A percentile compares a stretch with the other conserved stretches of the same genome.
phyloP scores from a whole-genome alignment of 1,140 invertebrate genomes.

The Tetramorium parvispinum region DNA sequence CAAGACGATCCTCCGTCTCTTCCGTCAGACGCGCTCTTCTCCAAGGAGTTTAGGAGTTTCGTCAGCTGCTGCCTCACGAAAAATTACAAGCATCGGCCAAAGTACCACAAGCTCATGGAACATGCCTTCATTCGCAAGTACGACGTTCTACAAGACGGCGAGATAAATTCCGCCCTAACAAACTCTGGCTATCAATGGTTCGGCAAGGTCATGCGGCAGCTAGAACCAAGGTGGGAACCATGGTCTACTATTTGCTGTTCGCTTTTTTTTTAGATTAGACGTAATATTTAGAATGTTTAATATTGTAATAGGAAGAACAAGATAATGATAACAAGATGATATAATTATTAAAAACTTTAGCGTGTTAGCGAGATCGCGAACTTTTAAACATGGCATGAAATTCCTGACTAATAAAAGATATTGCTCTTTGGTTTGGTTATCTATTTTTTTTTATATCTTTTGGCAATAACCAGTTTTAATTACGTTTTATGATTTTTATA shows the following conservation, averaged over 20 bases:
- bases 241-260: not conserved
- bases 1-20: constrained; percentile 94
- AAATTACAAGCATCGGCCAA: constrained; percentile 96
- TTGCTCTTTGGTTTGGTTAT: constrained; percentile 83
- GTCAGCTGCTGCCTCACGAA: constrained; percentile 94
- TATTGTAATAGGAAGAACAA: not conserved
- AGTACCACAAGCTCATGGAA: constrained; percentile 96
- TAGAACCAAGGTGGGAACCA: constrained; percentile 81
- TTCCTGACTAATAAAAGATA: constrained; percentile 84
- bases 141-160: constrained; percentile 84
- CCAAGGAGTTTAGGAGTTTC: constrained; percentile 81
- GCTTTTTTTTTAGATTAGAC: constrained; percentile 33
- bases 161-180: constrained; percentile 74
- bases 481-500: constrained; percentile 47
- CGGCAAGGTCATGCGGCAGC: constrained; percentile 81
- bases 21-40: constrained; percentile 91
- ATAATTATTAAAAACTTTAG: constrained; percentile 24
- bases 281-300: constrained; percentile 29
- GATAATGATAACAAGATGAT: too few species aligned
- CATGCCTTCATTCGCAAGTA: constrained; percentile 95
- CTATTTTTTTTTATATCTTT: constrained; percentile 47
- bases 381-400: constrained; percentile 82
- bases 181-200: constrained; percentile 83
- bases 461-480: constrained; percentile 77
- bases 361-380: constrained; percentile 61